Conservation (phyloP, 37 sponge, comb jelly and placozoan genomes). For the Oopsacas minuta region DNA sequence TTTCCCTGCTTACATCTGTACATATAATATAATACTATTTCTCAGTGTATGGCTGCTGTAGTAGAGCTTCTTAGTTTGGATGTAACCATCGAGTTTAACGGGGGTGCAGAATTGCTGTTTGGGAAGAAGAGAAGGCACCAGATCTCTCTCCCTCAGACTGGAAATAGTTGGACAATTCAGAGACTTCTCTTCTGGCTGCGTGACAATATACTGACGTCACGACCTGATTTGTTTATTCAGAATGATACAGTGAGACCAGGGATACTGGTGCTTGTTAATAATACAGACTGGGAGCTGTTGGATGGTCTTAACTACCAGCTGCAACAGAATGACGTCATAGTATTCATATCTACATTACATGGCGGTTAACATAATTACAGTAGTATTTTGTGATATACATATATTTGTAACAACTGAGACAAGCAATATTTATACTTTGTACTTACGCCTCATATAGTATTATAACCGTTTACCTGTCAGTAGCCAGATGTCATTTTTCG, state of each 20-base stretch:
- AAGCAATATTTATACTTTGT: neutral
- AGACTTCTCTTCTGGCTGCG: constrained; percentile 64
- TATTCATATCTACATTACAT: constrained; percentile 97
- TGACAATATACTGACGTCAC: constrained; percentile 74
- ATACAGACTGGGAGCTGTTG: constrained; percentile 90
- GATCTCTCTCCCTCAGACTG: constrained; percentile 38
- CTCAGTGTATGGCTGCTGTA: neutral
- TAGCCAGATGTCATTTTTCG: neutral
- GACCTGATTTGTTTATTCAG: constrained; percentile 85
- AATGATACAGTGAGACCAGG: constrained; percentile 81
- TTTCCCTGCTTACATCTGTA: too few species aligned
- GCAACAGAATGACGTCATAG: constrained; percentile 53
- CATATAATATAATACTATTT: too few species aligned
- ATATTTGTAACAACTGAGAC: neutral
- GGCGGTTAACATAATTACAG: constrained; percentile 47
- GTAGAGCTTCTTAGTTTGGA: constrained; percentile 15
- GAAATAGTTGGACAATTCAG: constrained; percentile 52
- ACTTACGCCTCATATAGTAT: neutral
- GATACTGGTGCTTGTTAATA: constrained; percentile 92
- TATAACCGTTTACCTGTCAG: too few species aligned
- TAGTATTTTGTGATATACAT: neutral
- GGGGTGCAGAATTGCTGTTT: constrained; percentile 94
- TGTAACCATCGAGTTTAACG: constrained; percentile 68
- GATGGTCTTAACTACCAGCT: constrained; percentile 76
- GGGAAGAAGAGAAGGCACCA: constrained; percentile 63